These are phyloP conservation scores for Pollenia griseotomentosa DNA, from an alignment of 2,888 invertebrate species.

Conservation along the genomic window DNA sequence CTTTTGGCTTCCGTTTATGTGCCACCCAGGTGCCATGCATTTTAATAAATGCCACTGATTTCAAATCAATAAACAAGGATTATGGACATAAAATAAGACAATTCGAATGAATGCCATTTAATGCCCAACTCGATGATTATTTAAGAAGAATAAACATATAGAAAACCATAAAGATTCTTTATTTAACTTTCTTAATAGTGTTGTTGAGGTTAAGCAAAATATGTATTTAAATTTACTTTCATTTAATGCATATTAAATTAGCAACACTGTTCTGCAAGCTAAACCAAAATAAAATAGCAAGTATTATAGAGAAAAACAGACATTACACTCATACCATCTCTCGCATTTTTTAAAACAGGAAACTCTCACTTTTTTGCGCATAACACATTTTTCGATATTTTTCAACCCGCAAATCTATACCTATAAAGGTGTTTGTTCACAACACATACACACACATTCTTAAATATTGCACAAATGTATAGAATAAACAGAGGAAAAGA, in stretches of 20 bases:
- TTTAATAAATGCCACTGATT: too few species aligned
- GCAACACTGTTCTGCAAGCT: conserved; percentile 14
- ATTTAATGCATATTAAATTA: conserved; percentile 9
- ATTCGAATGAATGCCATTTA: too few species aligned
- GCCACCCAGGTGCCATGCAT: too few species aligned
- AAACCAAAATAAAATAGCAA: conserved; percentile 21
- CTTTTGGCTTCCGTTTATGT: too few species aligned
- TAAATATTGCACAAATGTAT: conserved; percentile 15
- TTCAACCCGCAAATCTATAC: conserved; percentile 61
- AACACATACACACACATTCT: background rate
- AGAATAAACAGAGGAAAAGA: conserved; percentile 11
- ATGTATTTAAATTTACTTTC: background rate
- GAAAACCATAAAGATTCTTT: too few species aligned
- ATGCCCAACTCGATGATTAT: too few species aligned
- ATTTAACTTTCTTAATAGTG: too few species aligned
- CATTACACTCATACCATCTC: background rate
- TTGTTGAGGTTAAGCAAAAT: too few species aligned
- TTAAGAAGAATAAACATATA: too few species aligned
- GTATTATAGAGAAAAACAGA: conserved; percentile 28
- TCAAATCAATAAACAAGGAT: too few species aligned
- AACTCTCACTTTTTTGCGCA: conserved; percentile 69
- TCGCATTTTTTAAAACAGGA: background rate
- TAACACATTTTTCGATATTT: conserved; percentile 38
- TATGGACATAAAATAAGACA: too few species aligned
- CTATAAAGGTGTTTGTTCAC: conserved; percentile 37